Conservation (phyloP, 1,140 invertebrate species). For the Bombus haemorrhoidalis region DNA sequence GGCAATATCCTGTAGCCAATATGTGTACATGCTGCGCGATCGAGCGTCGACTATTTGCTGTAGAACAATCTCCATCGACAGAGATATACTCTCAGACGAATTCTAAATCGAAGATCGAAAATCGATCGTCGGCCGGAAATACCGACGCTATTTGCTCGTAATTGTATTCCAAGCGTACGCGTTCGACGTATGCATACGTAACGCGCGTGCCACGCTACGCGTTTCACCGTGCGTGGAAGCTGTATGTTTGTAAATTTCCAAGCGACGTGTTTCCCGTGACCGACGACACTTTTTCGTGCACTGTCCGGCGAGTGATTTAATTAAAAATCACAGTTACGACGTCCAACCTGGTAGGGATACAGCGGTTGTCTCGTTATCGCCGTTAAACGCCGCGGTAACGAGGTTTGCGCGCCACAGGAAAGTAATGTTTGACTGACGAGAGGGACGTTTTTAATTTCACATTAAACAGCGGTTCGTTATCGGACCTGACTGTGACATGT, state of each 20-base stretch:
- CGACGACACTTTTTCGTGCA: background rate
- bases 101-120: constrained; percentile 67
- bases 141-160: constrained; percentile 62
- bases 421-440: constrained; percentile 2
- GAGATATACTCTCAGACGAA: constrained; percentile 37
- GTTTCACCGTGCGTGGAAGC: too few species aligned
- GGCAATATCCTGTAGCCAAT: constrained; percentile 59
- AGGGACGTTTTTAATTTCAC: constrained; percentile 42
- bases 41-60: constrained; percentile 60
- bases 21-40: constrained; percentile 51
- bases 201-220: too few species aligned
- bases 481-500: background rate
- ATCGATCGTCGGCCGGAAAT: constrained; percentile 57
- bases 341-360: background rate
- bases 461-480: constrained; percentile 21
- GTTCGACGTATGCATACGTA: background rate
- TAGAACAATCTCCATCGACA: constrained; percentile 29
- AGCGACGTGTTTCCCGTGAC: background rate
- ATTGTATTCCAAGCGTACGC: constrained; percentile 47
- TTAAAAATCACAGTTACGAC: constrained; percentile 48
- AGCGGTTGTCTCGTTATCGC: constrained; percentile 40
- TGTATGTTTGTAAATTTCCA: constrained; percentile 53
- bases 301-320: constrained; percentile 38
- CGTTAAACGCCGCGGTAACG: constrained; percentile 27
- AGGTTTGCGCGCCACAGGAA: background rate